Evolutionary conservation across 1,140 invertebrate species (phyloP).

Genomic region (Eriocheir sinensis): DNA sequence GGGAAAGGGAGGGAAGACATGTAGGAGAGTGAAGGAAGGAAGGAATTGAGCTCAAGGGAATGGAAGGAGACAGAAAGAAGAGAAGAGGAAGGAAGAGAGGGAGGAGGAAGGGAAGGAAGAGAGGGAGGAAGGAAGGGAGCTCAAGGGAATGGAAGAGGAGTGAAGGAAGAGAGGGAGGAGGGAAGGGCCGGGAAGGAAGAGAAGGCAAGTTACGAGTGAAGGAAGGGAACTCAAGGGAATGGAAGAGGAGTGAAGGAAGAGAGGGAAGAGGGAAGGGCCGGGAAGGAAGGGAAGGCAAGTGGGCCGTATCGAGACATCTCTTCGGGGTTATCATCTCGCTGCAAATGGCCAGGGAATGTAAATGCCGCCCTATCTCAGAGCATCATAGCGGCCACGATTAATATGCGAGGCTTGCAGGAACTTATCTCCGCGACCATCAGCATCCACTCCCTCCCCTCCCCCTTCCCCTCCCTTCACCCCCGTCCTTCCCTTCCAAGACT

Average conservation of each 20-base stretch:
- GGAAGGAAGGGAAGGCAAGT: not conserved
- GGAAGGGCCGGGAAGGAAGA: too few species aligned
- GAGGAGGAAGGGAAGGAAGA: not conserved
- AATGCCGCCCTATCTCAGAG: not conserved
- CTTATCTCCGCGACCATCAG: not conserved
- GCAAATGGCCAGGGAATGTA: not conserved
- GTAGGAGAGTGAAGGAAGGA: too few species aligned
- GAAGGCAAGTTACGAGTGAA: not conserved
- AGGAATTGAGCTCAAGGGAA: not conserved
- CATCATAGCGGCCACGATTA: slow-evolving; percentile 1
- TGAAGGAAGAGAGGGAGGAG: not conserved
- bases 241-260: not conserved
- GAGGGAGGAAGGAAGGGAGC: not conserved
- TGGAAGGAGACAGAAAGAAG: not conserved
- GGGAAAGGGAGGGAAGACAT: too few species aligned
- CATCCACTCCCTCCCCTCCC: not conserved
- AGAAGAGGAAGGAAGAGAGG: not conserved
- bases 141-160: too few species aligned
- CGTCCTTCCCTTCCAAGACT: not conserved
- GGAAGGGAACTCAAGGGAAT: too few species aligned
- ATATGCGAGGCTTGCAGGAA: not conserved
- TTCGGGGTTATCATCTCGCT: not conserved
- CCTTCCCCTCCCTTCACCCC: not conserved
- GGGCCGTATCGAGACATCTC: not conserved
- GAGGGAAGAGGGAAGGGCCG: not conserved